Conservation (phyloP, 2,797 vertebrate genomes). For the Eulemur rubriventer region DNA sequence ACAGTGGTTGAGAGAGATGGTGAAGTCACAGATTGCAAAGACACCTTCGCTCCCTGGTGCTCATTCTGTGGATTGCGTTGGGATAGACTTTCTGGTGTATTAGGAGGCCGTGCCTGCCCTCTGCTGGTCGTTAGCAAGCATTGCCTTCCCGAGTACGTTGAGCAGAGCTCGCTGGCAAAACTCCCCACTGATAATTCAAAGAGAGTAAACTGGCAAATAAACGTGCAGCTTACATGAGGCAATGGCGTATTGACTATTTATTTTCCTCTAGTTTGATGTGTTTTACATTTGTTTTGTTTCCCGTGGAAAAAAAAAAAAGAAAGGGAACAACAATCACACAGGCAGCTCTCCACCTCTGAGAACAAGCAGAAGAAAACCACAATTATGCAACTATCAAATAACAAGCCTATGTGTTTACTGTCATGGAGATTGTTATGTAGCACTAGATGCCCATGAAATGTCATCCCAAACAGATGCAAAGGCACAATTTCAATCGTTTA, state of each 20-base stretch:
- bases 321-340: neutral
- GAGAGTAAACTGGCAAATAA: neutral
- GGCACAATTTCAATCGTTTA: neutral
- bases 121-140: constrained; percentile 1
- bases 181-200: neutral
- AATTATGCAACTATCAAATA: constrained; percentile 31
- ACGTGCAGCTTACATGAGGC: neutral
- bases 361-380: constrained; percentile 60
- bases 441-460: neutral
- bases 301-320: neutral
- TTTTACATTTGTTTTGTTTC: constrained; percentile 24
- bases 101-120: constrained; percentile 50
- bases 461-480: constrained; percentile 58
- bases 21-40: neutral
- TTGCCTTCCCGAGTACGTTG: neutral
- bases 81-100: neutral
- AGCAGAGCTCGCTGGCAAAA: neutral
- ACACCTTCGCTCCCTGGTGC: neutral
- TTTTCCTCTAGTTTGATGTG: neutral
- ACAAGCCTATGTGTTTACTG: constrained; percentile 52
- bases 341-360: constrained; percentile 27
- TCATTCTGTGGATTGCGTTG: neutral
- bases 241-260: neutral
- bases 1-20: neutral
- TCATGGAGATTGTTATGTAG: constrained; percentile 49